These are phyloP conservation scores for Manis pentadactyla DNA, from an alignment of 2,797 vertebrate species.

Conservation along the genomic window DNA sequence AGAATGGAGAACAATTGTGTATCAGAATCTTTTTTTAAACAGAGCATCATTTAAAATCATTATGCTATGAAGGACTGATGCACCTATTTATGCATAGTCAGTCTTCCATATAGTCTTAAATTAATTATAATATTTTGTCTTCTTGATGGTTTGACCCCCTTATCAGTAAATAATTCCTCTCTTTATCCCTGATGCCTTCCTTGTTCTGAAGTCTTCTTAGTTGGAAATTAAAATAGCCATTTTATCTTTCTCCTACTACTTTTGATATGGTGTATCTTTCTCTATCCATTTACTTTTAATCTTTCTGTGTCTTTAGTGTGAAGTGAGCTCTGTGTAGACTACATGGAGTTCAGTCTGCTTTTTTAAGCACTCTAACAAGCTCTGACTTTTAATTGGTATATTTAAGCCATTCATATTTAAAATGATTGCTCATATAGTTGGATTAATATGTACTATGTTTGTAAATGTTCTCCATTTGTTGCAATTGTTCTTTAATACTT, in stretches of 20 bases:
- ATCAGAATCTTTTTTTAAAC: neutral
- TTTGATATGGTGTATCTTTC: neutral
- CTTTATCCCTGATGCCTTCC: neutral
- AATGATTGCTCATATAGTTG: neutral
- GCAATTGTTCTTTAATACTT: neutral
- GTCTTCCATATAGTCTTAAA: neutral
- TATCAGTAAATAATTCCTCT: neutral
- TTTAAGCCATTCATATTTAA: neutral
- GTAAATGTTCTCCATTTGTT: neutral
- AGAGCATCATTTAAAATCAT: neutral
- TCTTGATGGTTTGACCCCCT: neutral
- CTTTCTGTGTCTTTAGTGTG: neutral
- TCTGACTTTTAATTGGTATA: neutral
- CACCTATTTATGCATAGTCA: neutral
- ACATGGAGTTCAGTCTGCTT: neutral
- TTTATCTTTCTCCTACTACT: neutral
- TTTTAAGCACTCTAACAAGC: neutral
- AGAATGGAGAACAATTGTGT: neutral
- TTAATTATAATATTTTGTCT: neutral
- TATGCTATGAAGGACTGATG: neutral
- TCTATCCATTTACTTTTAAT: neutral
- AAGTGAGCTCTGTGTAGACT: neutral
- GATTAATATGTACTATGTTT: no score
- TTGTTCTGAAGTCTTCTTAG: neutral
- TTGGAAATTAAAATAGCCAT: neutral